Evolutionary conservation across 2,113 vertebrate species (phyloP).

Genomic region (Alligator sinensis): DNA sequence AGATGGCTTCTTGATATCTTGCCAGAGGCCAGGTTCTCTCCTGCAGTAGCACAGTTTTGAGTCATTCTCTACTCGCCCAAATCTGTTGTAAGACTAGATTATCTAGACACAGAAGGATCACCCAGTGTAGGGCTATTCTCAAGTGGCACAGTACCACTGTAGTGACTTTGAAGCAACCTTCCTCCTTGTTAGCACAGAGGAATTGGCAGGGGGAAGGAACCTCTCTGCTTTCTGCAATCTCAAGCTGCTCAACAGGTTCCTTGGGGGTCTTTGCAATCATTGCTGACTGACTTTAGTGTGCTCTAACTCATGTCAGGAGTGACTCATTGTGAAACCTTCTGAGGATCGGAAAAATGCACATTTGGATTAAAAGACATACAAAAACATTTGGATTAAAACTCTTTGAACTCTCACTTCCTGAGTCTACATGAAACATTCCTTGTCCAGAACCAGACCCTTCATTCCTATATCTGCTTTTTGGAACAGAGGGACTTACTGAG

Average conservation of each 20-base stretch:
- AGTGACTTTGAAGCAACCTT: background rate
- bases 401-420: background rate
- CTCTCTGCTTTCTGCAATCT: background rate
- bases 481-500: background rate
- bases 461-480: background rate
- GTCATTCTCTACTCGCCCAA: background rate
- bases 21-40: too few species aligned
- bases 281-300: background rate
- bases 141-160: too few species aligned
- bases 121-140: too few species aligned
- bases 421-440: background rate
- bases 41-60: too few species aligned
- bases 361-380: background rate
- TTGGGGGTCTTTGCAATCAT: background rate
- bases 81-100: background rate
- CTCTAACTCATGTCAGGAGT: rapidly evolving
- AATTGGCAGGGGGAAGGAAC: rapidly evolving
- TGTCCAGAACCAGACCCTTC: background rate
- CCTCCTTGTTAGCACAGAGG: rapidly evolving
- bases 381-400: background rate
- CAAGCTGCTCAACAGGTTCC: background rate
- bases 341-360: background rate
- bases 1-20: too few species aligned
- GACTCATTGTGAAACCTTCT: rapidly evolving
- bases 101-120: rapidly evolving